phyloP scores from a whole-genome alignment of 2,113 vertebrate genomes.

The Protobothrops flavoviridis region DNA sequence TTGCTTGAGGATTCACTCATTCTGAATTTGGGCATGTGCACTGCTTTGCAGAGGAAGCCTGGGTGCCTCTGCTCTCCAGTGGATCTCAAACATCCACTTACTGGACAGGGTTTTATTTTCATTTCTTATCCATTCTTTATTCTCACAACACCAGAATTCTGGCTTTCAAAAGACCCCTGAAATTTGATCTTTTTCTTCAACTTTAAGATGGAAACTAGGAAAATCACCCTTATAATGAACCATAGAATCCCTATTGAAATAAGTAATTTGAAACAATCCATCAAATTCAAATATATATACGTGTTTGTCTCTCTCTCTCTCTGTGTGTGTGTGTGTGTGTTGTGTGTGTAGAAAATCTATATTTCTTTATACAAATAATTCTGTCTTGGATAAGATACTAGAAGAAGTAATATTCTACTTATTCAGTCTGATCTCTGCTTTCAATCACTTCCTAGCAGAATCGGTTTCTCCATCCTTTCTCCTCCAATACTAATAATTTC shows the following conservation, averaged over 20 bases:
- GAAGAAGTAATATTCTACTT: conserved; percentile 10
- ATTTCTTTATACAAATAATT: not conserved
- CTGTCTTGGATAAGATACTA: not conserved
- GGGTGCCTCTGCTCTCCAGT: not conserved
- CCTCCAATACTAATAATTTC: conserved; percentile 6
- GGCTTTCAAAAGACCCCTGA: not conserved
- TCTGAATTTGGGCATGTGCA: not conserved
- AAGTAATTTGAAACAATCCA: not conserved
- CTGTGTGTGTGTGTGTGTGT: too few species aligned
- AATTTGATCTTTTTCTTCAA: not conserved
- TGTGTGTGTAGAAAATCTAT: not conserved
- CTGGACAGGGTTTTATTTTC: not conserved
- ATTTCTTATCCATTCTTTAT: not conserved
- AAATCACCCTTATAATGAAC: not conserved
- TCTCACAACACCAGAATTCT: not conserved
- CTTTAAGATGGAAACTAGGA: not conserved
- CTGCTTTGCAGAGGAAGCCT: not conserved
- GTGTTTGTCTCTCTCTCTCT: accelerated
- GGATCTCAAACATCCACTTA: not conserved
- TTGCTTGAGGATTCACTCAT: not conserved
- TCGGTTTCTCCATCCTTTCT: not conserved
- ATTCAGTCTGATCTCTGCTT: not conserved
- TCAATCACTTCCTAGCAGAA: not conserved
- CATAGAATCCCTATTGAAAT: not conserved
- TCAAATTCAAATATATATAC: not conserved